Percentiles rank a stretch among this genome's conserved stretches.
These are phyloP conservation scores for Drosophila micromelanica DNA, from an alignment of 1,140 invertebrate genomes.

Conservation along the genomic window DNA sequence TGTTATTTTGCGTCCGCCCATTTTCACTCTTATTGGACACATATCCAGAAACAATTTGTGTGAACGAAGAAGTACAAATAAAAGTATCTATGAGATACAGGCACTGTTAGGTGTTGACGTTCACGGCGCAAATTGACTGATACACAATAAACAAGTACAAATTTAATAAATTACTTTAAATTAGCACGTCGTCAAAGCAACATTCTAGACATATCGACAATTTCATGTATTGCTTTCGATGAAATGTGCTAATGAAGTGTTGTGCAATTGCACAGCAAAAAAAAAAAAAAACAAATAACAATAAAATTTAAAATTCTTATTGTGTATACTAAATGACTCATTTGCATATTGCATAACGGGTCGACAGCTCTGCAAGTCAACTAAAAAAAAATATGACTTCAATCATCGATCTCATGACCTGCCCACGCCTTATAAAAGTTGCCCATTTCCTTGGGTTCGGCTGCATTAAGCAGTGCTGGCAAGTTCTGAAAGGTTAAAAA, in stretches of 20 bases:
- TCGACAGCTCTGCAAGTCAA: conserved; percentile 3
- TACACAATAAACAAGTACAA: conserved; percentile 35
- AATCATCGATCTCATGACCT: conserved; percentile 40
- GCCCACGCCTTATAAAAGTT: conserved; percentile 33
- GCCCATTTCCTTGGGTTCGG: conserved; percentile 3
- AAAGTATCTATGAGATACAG: conserved; percentile 11
- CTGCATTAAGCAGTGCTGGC: neutral
- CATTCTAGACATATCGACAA: conserved; percentile 1
- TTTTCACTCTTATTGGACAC: neutral
- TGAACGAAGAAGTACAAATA: neutral
- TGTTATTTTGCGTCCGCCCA: neutral
- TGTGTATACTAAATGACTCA: conserved; percentile 29
- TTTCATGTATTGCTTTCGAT: neutral
- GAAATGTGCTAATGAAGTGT: conserved; percentile 35
- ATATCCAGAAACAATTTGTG: conserved; percentile 18
- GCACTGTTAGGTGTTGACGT: neutral
- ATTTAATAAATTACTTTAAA: conserved; percentile 47
- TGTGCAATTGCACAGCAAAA: conserved; percentile 20
- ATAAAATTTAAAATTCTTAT: neutral
- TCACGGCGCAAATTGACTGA: conserved; percentile 22
- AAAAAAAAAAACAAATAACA: neutral
- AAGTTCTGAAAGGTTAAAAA: neutral
- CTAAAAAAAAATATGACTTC: conserved; percentile 42
- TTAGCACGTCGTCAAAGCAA: conserved; percentile 27
- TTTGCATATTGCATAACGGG: conserved; percentile 44